A percentile compares a stretch with the other conserved stretches of the same genome.
Conservation (phyloP, 1,140 invertebrate species). For the Drosophila pallidifrons region DNA sequence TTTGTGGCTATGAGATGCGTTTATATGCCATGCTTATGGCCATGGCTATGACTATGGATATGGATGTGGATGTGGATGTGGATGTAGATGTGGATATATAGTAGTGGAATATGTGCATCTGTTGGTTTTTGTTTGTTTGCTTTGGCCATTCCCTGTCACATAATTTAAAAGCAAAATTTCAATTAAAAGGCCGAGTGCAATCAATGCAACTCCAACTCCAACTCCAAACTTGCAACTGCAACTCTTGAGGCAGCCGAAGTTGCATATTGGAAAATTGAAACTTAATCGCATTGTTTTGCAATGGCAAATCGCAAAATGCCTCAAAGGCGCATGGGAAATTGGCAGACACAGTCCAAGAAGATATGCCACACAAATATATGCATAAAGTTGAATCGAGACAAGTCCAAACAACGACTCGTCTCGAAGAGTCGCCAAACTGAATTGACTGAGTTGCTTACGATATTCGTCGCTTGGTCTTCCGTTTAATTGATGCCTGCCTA, state of each 20-base stretch:
- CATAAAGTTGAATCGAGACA: not conserved
- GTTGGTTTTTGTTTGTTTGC: conserved; percentile 57
- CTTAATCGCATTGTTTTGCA: conserved; percentile 61
- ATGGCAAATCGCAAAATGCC: conserved; percentile 42
- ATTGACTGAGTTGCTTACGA: conserved; percentile 28
- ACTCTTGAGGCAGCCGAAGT: conserved; percentile 8
- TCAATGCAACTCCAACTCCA: conserved; percentile 20
- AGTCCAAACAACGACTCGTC: not conserved
- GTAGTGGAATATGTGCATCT: not conserved
- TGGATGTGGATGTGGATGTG: not conserved
- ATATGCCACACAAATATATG: conserved; percentile 6
- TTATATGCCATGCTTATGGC: conserved; percentile 14
- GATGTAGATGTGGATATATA: not conserved
- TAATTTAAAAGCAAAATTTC: conserved; percentile 60
- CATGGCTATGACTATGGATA: not conserved
- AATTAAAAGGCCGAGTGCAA: conserved; percentile 61
- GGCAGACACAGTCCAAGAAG: conserved; percentile 28
- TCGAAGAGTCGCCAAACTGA: not conserved
- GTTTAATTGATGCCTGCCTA: conserved; percentile 66
- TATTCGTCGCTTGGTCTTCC: conserved; percentile 54
- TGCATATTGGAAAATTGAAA: conserved; percentile 70
- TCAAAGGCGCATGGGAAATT: conserved; percentile 39
- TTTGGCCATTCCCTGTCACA: conserved; percentile 71
- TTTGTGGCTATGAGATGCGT: conserved; percentile 30
- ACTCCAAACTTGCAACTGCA: not conserved